Evolutionary conservation across 2,797 vertebrate species (phyloP).

Genomic region (Masticophis lateralis): DNA sequence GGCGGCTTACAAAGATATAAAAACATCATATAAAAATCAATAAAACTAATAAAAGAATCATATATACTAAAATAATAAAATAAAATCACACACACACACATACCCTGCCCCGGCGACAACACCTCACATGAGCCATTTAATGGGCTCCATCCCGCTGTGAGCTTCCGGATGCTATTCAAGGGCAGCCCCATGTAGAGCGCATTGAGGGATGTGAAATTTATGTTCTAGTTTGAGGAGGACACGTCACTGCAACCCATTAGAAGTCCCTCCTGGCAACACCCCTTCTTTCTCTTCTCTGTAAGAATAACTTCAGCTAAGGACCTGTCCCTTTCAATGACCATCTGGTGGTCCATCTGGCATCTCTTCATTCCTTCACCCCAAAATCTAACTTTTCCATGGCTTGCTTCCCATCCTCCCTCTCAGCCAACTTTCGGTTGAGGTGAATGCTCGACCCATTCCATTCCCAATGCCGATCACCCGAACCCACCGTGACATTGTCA

Average conservation of each 20-base stretch:
- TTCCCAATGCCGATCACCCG: slow-evolving; percentile 24
- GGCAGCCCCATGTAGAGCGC: no score
- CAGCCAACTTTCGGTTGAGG: not conserved
- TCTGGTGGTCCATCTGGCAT: no score
- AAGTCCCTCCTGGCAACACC: not conserved
- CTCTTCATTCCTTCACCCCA: not conserved
- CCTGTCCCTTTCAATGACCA: not conserved
- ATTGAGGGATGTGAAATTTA: not conserved
- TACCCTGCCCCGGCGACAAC: rapidly evolving
- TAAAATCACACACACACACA: no score
- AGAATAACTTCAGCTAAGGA: not conserved
- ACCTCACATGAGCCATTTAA: no score
- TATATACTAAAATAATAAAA: no score
- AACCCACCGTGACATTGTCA: slow-evolving; percentile 9
- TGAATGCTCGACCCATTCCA: slow-evolving; percentile 3
- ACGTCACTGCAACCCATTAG: not conserved
- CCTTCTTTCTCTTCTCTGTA: not conserved
- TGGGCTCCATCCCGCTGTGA: no score
- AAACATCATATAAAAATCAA: no score
- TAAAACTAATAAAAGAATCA: no score
- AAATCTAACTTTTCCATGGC: not conserved
- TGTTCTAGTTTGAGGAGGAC: not conserved
- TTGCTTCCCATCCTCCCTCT: not conserved
- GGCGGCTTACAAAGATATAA: no score
- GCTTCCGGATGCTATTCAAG: no score